Conservation (phyloP, 2,888 invertebrate genomes). For the Tetanocera ferruginea region DNA sequence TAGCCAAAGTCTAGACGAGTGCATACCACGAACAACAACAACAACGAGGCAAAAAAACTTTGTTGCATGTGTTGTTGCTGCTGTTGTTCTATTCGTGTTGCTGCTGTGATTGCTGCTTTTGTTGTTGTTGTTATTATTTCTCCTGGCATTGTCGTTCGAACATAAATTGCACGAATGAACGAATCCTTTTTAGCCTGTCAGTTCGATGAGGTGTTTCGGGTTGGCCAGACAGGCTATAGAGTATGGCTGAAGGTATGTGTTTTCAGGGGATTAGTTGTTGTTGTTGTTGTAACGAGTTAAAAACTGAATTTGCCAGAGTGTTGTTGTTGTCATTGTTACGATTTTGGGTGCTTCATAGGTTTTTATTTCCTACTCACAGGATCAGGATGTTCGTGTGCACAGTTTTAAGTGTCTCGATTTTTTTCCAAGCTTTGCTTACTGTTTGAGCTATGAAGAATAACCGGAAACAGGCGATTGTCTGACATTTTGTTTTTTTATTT, state of each 20-base stretch:
- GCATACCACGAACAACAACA: slow-evolving; percentile 48
- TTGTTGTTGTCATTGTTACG: not conserved
- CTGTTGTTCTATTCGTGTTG: slow-evolving; percentile 5
- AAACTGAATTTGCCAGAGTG: not conserved
- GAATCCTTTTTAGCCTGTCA: slow-evolving; percentile 29
- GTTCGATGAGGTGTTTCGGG: slow-evolving; percentile 2
- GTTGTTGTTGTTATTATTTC: slow-evolving; percentile 30
- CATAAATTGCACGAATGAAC: slow-evolving; percentile 31
- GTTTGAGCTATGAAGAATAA: slow-evolving; percentile 22
- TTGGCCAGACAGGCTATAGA: not conserved
- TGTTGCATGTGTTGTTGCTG: slow-evolving; percentile 23
- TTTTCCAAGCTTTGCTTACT: not conserved
- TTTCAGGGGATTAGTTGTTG: not conserved
- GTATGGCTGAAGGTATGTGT: not conserved
- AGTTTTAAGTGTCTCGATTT: not conserved
- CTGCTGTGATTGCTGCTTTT: slow-evolving; percentile 8
- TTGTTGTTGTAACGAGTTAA: not conserved
- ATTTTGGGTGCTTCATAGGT: not conserved
- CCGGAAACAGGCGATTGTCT: slow-evolving; percentile 31
- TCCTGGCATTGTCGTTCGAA: slow-evolving; percentile 22
- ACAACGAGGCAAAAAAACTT: not conserved
- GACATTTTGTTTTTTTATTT: slow-evolving; percentile 7
- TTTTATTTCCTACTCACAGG: no score
- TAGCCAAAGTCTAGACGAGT: slow-evolving; percentile 68
- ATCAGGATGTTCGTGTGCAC: not conserved